A percentile compares a stretch with the other conserved stretches of the same genome.
Evolutionary conservation across 30 jellyfish, hydroid and myxozoan genomes (phyloP).

Genomic region (Hydractinia symbiolongicarpus): DNA sequence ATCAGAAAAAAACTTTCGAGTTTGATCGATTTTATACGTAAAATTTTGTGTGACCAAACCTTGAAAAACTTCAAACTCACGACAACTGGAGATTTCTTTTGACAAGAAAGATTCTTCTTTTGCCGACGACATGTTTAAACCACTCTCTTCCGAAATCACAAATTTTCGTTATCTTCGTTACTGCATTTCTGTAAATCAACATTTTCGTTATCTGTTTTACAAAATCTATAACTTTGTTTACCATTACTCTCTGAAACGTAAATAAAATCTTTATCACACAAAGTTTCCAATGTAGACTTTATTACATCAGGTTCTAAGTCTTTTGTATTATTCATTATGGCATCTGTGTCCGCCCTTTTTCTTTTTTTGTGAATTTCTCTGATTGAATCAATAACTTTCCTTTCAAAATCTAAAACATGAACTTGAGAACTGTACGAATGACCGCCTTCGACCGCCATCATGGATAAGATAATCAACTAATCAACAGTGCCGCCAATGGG

Average conservation of each 20-base stretch:
- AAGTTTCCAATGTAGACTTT: slow-evolving; percentile 7
- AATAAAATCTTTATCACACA: background rate
- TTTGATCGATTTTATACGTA: background rate
- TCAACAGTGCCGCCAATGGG: too few species aligned
- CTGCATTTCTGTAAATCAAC: background rate
- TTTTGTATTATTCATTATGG: background rate
- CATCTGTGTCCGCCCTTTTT: too few species aligned
- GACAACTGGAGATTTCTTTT: slow-evolving; percentile 8
- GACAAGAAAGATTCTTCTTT: background rate
- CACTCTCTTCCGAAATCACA: slow-evolving; percentile 5
- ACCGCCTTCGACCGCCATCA: too few species aligned
- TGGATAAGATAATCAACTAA: too few species aligned
- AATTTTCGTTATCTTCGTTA: background rate
- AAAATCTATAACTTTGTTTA: slow-evolving; percentile 3
- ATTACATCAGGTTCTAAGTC: slow-evolving; percentile 3
- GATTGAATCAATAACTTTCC: too few species aligned
- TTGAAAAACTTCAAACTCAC: slow-evolving; percentile 2
- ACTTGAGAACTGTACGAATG: too few species aligned
- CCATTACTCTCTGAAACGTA: slow-evolving; percentile 3
- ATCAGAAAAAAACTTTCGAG: background rate
- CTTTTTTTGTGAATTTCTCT: too few species aligned
- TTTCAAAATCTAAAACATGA: too few species aligned
- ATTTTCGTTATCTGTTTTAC: slow-evolving; percentile 3
- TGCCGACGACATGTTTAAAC: background rate
- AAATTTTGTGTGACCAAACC: background rate